These are phyloP conservation scores for Dasyornis broadbenti DNA, from an alignment of 2,113 vertebrate species.

Conservation along the genomic window DNA sequence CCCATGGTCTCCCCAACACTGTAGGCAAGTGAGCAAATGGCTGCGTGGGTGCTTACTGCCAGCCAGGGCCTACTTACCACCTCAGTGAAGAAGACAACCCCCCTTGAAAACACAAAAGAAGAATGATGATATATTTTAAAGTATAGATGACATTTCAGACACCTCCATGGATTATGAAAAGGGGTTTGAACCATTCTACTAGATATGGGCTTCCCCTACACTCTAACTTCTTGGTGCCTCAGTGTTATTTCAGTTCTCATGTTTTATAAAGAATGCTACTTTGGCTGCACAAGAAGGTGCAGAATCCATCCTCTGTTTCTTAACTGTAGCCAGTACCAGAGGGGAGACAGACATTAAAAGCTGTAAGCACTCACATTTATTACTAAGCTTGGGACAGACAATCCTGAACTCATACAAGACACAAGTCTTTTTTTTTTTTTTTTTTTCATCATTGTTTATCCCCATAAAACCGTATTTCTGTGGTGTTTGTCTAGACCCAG, in stretches of 20 bases:
- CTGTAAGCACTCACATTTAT: background rate
- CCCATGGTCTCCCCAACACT: background rate
- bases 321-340: background rate
- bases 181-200: background rate
- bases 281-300: background rate
- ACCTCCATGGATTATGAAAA: background rate
- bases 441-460: background rate
- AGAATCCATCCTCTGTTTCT: background rate
- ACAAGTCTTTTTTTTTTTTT: background rate
- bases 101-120: background rate
- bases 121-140: background rate
- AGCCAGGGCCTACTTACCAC: background rate
- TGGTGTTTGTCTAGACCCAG: background rate
- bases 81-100: background rate
- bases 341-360: background rate
- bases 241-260: background rate
- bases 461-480: background rate
- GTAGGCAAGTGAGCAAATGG: rapidly evolving
- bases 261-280: background rate
- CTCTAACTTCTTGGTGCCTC: background rate
- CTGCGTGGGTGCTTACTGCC: background rate
- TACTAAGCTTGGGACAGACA: background rate
- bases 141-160: background rate
- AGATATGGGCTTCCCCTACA: background rate
- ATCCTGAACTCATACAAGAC: background rate